Evolutionary conservation across 2,888 invertebrate species (phyloP).

Genomic region (Oxycera nigricornis): DNA sequence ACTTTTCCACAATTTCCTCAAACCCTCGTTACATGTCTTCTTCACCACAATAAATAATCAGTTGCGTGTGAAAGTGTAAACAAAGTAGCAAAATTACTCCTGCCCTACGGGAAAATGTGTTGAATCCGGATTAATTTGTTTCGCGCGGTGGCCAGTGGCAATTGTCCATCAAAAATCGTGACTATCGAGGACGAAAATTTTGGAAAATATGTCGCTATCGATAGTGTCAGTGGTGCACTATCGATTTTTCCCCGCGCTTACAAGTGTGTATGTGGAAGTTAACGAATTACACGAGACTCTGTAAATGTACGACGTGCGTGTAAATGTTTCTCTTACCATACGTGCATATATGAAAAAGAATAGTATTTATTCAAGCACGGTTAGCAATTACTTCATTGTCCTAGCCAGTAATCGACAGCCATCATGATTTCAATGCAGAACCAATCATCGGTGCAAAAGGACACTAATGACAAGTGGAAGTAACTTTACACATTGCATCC

Average conservation of each 20-base stretch:
- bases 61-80: conserved; percentile 39
- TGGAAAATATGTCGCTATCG: conserved; percentile 32
- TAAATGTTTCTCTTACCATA: background rate
- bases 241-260: conserved; percentile 55
- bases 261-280: conserved; percentile 48
- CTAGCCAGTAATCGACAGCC: background rate
- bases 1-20: conserved; percentile 5
- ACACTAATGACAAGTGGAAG: background rate
- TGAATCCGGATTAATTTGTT: background rate
- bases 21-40: conserved; percentile 31
- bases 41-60: conserved; percentile 32
- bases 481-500: background rate
- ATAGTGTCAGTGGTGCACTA: conserved; percentile 50
- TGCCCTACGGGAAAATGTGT: background rate
- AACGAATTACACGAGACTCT: conserved; percentile 35
- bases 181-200: background rate
- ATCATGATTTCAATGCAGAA: background rate
- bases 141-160: background rate
- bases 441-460: conserved; percentile 9
- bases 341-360: background rate
- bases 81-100: conserved; percentile 9
- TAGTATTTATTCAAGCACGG: background rate
- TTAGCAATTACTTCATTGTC: background rate
- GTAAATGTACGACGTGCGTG: conserved; percentile 29
- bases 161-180: background rate